These are phyloP conservation scores for Stenodema calcarata DNA, from an alignment of 2,888 invertebrate species.

Conservation along the genomic window DNA sequence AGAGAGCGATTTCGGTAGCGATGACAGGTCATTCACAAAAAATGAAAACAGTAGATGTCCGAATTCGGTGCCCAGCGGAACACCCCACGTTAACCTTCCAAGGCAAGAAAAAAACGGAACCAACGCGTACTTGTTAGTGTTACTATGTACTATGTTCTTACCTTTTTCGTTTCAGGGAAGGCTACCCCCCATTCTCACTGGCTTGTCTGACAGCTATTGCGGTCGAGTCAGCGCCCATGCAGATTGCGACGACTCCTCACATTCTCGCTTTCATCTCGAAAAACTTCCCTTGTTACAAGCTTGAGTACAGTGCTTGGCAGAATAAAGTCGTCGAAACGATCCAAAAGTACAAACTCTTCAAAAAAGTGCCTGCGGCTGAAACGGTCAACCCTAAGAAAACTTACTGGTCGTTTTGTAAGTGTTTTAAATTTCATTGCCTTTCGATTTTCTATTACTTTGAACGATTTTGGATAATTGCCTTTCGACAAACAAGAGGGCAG, in stretches of 20 bases:
- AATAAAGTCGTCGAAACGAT: background rate
- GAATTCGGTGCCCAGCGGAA: too few relatives aligned
- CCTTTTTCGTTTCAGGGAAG: constrained; percentile 2
- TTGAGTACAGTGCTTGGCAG: background rate
- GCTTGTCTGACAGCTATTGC: constrained; percentile 13
- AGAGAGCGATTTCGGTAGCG: too few relatives aligned
- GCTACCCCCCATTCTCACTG: constrained; percentile 29
- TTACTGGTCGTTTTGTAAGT: constrained; percentile 10
- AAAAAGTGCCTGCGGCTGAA: background rate
- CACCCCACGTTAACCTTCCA: too few relatives aligned
- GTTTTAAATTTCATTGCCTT: background rate
- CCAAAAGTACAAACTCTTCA: background rate
- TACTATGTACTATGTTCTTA: background rate
- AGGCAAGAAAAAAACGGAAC: too few relatives aligned
- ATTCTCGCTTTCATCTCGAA: constrained; percentile 10
- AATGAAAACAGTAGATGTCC: too few relatives aligned
- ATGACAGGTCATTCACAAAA: too few relatives aligned
- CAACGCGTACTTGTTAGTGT: too few relatives aligned
- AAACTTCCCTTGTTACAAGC: constrained; percentile 34
- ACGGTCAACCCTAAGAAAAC: background rate
- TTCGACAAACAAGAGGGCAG: too few relatives aligned
- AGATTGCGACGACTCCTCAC: background rate
- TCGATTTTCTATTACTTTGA: too few relatives aligned
- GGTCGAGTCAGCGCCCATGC: background rate
- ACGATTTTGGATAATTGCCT: too few relatives aligned